Percentiles rank a stretch among this genome's conserved stretches.
Conservation (phyloP, 2,113 vertebrate species). For the Sinocyclocheilus maitianheensis region DNA sequence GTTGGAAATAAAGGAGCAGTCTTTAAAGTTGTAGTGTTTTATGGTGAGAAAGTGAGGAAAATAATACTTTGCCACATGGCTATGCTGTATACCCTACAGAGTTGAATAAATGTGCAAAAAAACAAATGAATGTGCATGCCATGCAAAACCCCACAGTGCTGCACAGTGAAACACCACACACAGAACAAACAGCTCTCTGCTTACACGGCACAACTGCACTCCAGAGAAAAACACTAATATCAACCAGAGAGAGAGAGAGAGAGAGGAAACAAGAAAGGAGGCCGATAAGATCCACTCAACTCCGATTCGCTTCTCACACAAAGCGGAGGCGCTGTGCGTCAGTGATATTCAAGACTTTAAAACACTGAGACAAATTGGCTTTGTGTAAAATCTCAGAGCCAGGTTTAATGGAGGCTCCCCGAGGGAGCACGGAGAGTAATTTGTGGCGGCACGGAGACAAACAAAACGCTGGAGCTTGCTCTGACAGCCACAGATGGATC, state of each 20-base stretch:
- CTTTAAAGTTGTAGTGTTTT: background rate
- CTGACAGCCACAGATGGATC: conserved; percentile 42
- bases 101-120: background rate
- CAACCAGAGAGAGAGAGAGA: conserved; percentile 15
- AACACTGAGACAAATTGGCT: conserved; percentile 42
- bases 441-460: conserved; percentile 9
- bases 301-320: conserved; percentile 19
- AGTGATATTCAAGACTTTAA: conserved; percentile 13
- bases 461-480: conserved; percentile 23
- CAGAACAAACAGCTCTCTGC: conserved; percentile 8
- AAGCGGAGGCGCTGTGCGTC: background rate
- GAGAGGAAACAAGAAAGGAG: conserved; percentile 12
- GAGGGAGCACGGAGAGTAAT: conserved; percentile 23
- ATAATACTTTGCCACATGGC: background rate
- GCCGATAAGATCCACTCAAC: conserved; percentile 23
- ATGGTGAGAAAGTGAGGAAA: background rate
- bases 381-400: conserved; percentile 40
- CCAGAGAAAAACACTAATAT: conserved; percentile 20
- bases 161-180: background rate
- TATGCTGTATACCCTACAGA: background rate
- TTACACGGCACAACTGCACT: background rate
- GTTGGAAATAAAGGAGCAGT: background rate
- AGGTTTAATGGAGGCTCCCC: conserved; percentile 39
- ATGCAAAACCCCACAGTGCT: background rate
- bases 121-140: background rate